Evolutionary conservation across 1,140 invertebrate species (phyloP), one percentile per base, ranked within the genome.

Genomic region (Philotrypesis tridentata): DNA sequence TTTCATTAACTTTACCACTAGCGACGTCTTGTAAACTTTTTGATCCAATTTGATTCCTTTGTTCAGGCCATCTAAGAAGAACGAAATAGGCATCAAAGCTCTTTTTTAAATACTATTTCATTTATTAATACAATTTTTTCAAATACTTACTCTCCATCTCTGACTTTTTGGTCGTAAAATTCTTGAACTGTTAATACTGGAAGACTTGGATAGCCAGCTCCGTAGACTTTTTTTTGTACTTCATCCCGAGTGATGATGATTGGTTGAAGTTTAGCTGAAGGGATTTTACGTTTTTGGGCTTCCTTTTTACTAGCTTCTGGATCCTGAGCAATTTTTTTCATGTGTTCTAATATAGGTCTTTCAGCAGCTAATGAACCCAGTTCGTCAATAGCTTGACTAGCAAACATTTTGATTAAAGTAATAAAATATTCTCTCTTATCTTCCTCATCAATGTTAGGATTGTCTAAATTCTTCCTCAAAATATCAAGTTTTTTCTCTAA

Each of bases 121-220:
- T 25, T 65, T n/a, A 21, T 55, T 21, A 55, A 17, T 55, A 7
- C 23, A 8, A 60, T 17, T 14, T 65, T 65, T 29, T 21, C 25
- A 12, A 74, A n/a, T 83, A 93, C 93, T 93, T 88, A 96, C 93
- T 95, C 93, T 87, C 97, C 97, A 71, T 96, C 95, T 78, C 93
- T 92, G 0, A 97, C 94, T 85, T 97, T 94, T 90, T 98, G 94
- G 70, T 98, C 95, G 90, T 98, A 99, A 92, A 99, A 99, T 91
- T 99, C 98, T 87, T 99, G 95, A 0, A 99, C 96, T 0, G 97
- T 98, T 91, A 98, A 93, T 1, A 96, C 95, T 0, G 98, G 98
- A 79, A 99, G 89, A 88, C 96, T 96, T 0, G 98, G 98, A 94
- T 99, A 99, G 0, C 98, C 99, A 60, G 95, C 92, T 9, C 99